Conservation (phyloP, 2,113 vertebrate genomes). For the Bos indicus region DNA sequence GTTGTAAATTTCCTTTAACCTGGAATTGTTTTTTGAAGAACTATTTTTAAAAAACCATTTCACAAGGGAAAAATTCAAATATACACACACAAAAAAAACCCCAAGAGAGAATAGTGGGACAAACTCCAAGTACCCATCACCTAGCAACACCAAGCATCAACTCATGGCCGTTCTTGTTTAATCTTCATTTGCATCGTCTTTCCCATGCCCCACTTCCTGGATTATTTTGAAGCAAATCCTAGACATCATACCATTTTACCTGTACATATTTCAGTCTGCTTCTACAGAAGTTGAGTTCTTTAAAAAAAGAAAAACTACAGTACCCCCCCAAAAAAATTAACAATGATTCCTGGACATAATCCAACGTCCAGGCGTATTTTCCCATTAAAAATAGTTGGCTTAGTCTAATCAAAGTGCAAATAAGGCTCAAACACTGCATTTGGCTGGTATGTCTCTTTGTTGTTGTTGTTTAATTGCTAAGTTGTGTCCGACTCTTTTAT, state of each 20-base stretch:
- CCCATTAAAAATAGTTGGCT: not conserved
- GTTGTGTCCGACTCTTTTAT: not conserved
- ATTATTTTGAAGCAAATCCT: not conserved
- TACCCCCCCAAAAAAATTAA: not conserved
- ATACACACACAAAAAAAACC: not conserved
- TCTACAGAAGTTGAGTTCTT: not conserved
- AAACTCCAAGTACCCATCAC: not conserved
- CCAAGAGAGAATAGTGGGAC: not conserved
- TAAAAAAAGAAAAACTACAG: not conserved
- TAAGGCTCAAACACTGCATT: not conserved
- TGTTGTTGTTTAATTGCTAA: not conserved
- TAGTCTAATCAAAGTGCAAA: not conserved
- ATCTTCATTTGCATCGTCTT: not conserved
- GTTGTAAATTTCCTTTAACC: not conserved
- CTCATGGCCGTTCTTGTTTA: not conserved
- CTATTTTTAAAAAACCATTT: not conserved
- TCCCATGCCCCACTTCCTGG: not conserved
- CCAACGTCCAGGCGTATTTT: not conserved
- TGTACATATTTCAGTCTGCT: not conserved
- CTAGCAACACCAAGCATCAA: not conserved
- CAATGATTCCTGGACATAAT: not conserved
- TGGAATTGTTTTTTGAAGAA: not conserved
- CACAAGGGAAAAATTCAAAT: not conserved
- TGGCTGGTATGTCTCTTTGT: not conserved
- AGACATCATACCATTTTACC: not conserved